Percentiles rank a stretch among this genome's conserved stretches.
Conservation (phyloP, 2,797 vertebrate species). For the Mus spretus region DNA sequence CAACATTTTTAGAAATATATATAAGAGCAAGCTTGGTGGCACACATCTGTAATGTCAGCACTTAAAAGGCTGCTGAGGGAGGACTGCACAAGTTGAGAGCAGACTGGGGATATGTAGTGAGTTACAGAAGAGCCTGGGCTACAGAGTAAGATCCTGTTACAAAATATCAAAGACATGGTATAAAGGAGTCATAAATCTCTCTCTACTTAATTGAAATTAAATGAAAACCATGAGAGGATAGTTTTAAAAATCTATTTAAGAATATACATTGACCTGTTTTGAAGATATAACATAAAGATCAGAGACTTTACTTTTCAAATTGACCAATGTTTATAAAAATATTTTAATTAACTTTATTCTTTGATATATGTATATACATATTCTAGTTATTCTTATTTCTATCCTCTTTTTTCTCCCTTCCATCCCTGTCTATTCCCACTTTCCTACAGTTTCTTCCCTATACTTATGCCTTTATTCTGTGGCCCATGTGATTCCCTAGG, state of each 20-base stretch:
- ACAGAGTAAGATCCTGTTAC: neutral
- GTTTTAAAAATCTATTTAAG: neutral
- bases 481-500: neutral
- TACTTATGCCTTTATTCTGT: neutral
- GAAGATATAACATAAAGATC: neutral
- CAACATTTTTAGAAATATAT: neutral
- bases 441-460: neutral
- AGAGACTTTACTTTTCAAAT: neutral
- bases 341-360: neutral
- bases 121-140: neutral
- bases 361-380: neutral
- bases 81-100: neutral
- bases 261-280: neutral
- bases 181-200: neutral
- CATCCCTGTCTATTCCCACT: neutral
- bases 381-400: neutral
- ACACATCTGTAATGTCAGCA: neutral
- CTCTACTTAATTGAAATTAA: neutral
- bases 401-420: neutral
- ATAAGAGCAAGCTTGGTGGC: neutral
- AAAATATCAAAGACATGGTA: neutral
- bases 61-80: neutral
- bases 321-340: neutral
- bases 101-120: neutral
- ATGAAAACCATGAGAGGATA: constrained; percentile 14